Conservation (phyloP, 2,888 invertebrate genomes). For the Eristalinus aeneus region DNA sequence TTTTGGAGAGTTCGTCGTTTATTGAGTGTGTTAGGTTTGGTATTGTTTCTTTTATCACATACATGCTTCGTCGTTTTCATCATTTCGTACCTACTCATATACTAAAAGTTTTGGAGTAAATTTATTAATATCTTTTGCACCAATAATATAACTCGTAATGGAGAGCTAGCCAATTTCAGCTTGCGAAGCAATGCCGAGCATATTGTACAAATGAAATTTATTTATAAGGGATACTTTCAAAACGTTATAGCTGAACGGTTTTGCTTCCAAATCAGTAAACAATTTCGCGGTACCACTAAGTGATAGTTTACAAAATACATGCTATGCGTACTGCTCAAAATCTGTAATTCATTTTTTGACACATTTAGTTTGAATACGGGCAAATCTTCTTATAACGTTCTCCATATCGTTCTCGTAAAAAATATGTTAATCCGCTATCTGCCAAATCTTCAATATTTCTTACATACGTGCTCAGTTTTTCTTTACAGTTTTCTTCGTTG, state of each 20-base stretch:
- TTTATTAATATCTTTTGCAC: not conserved
- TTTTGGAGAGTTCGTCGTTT: not conserved
- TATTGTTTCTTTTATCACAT: not conserved
- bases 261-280: no score
- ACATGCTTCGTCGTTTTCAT: not conserved
- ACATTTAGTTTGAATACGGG: not conserved
- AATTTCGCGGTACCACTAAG: not conserved
- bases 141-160: not conserved
- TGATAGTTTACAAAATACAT: not conserved
- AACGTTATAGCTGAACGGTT: not conserved
- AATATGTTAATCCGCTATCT: no score
- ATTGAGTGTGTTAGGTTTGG: not conserved
- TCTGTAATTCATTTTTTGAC: not conserved
- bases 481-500: no score
- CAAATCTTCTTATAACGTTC: not conserved
- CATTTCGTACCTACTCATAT: not conserved
- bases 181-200: not conserved
- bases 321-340: not conserved
- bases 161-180: not conserved
- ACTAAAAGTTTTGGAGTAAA: not conserved
- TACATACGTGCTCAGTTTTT: no score
- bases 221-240: not conserved
- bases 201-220: not conserved
- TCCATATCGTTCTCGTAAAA: no score
- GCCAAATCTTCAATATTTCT: no score